Conservation (phyloP, 2,113 vertebrate species). For the Pteropus alecto region DNA sequence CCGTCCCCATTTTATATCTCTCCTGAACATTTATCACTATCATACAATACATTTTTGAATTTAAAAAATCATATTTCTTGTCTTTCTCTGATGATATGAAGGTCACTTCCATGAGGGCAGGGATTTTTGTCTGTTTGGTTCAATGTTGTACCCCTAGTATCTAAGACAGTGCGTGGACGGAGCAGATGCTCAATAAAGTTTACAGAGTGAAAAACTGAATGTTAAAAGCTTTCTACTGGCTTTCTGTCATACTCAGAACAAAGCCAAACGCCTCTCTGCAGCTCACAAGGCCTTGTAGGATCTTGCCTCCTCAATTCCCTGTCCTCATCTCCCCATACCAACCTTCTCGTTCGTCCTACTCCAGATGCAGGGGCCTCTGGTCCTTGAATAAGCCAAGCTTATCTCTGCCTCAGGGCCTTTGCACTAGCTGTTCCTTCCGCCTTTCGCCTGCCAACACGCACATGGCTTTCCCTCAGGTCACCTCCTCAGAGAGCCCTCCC, state of each 20-base stretch:
- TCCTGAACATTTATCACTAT: neutral
- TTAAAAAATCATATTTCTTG: neutral
- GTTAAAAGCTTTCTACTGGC: neutral
- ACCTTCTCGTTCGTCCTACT: neutral
- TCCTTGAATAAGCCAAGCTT: neutral
- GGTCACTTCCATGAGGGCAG: neutral
- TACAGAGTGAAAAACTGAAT: neutral
- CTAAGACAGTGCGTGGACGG: neutral
- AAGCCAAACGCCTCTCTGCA: neutral
- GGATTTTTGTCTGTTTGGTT: neutral
- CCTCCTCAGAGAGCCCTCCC: neutral
- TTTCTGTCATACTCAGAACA: neutral
- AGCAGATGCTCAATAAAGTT: neutral
- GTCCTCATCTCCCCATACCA: neutral
- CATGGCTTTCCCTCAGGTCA: neutral
- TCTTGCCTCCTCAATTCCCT: neutral
- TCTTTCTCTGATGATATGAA: neutral
- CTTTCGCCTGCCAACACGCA: neutral
- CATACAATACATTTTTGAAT: neutral
- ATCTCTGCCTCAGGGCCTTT: neutral
- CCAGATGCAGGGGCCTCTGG: neutral
- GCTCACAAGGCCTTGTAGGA: neutral
- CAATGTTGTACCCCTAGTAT: neutral
- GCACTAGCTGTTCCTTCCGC: neutral
- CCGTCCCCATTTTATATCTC: neutral